A percentile compares a stretch with the other conserved stretches of the same genome.
Conservation (phyloP, 2,888 invertebrate species). For the Eilema sororculum region DNA sequence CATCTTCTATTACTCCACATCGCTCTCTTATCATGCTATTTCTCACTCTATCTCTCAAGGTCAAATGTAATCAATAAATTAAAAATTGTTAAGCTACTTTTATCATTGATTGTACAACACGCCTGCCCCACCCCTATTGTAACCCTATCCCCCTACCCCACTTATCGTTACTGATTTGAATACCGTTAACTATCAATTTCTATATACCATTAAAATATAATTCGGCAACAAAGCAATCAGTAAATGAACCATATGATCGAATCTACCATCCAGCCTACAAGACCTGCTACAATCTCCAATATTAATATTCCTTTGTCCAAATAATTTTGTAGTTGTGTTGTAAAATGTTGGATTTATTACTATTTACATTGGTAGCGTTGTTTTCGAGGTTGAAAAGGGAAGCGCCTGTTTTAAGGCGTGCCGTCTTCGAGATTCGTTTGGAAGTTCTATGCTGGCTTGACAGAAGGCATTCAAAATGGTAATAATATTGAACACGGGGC, state of each 20-base stretch:
- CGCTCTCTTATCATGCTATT: too few relatives aligned
- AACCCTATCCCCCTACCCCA: not conserved
- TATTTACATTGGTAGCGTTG: slow-evolving; percentile 8
- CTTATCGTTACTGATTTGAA: not conserved
- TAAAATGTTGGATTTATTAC: slow-evolving; percentile 6
- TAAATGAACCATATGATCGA: not conserved
- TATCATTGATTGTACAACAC: too few relatives aligned
- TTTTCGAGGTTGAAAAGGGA: not conserved
- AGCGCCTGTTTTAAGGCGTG: not conserved
- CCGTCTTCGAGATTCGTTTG: not conserved
- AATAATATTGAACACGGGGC: too few relatives aligned
- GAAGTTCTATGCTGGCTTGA: not conserved
- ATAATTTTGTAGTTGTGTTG: not conserved
- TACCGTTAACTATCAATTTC: not conserved
- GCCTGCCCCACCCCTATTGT: too few relatives aligned
- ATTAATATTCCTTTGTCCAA: slow-evolving; percentile 9
- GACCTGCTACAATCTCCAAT: not conserved
- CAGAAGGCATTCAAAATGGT: not conserved
- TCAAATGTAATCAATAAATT: too few relatives aligned
- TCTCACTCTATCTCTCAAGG: too few relatives aligned
- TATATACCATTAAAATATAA: not conserved
- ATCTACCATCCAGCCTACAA: not conserved
- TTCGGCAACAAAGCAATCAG: slow-evolving; percentile 1
- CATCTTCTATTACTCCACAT: too few relatives aligned
- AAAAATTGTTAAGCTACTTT: too few relatives aligned